Evolutionary conservation across 1,140 invertebrate genomes (phyloP).

Genomic region (Tetranychus urticae): DNA sequence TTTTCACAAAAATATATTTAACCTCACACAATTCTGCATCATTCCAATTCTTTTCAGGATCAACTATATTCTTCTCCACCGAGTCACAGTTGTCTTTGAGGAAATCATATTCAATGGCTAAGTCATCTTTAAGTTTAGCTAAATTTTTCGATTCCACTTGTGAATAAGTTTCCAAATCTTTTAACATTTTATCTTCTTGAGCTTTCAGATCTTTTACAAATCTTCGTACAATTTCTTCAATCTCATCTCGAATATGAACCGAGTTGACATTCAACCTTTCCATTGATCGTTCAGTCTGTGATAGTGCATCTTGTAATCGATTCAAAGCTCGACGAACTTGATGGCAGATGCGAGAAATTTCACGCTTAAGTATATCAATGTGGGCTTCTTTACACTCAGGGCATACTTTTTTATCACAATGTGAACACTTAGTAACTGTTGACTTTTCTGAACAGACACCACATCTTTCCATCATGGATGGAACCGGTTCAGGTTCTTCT

Average conservation of each 20-base stretch:
- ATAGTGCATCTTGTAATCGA: constrained; percentile 54
- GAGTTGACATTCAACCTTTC: constrained; percentile 58
- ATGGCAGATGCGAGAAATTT: constrained; percentile 59
- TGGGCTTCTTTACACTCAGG: constrained; percentile 72
- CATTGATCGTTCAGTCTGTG: constrained; percentile 60
- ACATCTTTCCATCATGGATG: constrained; percentile 23
- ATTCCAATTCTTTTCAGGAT: constrained; percentile 19
- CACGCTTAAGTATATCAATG: constrained; percentile 76
- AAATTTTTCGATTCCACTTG: constrained; percentile 54
- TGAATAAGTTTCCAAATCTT: constrained; percentile 67
- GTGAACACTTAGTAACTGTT: constrained; percentile 60
- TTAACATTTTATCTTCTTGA: constrained; percentile 58
- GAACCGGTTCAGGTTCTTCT: constrained; percentile 16
- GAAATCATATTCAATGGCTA: constrained; percentile 73
- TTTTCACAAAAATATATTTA: constrained; percentile 79
- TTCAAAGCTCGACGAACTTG: constrained; percentile 53
- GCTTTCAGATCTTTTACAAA: constrained; percentile 62
- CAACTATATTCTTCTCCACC: constrained; percentile 71
- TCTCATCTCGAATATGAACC: constrained; percentile 58
- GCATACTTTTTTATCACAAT: constrained; percentile 81
- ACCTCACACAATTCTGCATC: constrained; percentile 46
- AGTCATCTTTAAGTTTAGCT: constrained; percentile 62
- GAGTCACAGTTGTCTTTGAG: constrained; percentile 84
- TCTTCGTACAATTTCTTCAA: constrained; percentile 68
- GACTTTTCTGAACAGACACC: constrained; percentile 77